Evolutionary conservation across 1,140 invertebrate species (phyloP), one percentile per base, ranked within the genome.

Genomic region (Drosophila pruinosa): DNA sequence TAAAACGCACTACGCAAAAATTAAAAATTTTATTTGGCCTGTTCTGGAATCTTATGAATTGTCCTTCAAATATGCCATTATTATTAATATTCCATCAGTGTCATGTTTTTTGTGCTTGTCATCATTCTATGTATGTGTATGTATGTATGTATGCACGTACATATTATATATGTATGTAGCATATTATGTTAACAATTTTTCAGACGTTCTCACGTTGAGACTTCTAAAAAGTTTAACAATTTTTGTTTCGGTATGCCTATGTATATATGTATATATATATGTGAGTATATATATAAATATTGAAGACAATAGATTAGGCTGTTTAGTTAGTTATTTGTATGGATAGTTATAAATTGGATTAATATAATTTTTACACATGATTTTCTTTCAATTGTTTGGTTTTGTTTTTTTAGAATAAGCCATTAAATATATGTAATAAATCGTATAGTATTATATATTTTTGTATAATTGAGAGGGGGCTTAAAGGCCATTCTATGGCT

Each of bases 1-100:
- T 72, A 73, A 76, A 73, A 76, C 61, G 45, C 62, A 72, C 68
- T 67, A 59, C 53, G 45, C 65, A 71, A 75, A 70, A 75, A 64
- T 58, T 28, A 72, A 54, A 75, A 75, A 47, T 58, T 71, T 70
- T 64, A 70, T 64, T 75, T 59, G 56, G 21, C 47, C 17, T 48
- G 2, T 45, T 17, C 22, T 41, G 19, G 26, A n/a, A n/a, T 28
- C 59, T 8, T 59, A 17, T 26, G 39, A 5, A 8, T 57, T 31
- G 5, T 17, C 5, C 3, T 41, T 1, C 34, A 28, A 41, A 17
- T 26, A 15, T 67, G 12, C n/a, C 15, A 17, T 28, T 41, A 15
- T n/a, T 26, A 19, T 43, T 57, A 41, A n/a, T 57, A 56, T 65
- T 65, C 31, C 17, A 48, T 58, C 10, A n/a, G 12, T 47, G 15